Evolutionary conservation across 2,797 vertebrate genomes (phyloP).

Genomic region (Novumbra hubbsi): DNA sequence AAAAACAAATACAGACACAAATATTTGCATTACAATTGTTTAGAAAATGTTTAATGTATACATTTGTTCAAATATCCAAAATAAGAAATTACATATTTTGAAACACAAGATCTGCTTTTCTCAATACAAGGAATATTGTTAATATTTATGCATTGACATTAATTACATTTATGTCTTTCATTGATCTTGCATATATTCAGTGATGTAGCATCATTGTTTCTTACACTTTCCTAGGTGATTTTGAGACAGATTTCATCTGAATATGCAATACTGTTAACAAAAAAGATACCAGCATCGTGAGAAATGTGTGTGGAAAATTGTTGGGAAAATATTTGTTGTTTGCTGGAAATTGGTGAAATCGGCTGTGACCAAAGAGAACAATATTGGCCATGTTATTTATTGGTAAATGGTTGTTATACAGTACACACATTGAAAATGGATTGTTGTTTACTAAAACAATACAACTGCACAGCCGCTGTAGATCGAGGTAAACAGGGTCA

Average conservation of each 20-base stretch:
- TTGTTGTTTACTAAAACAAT: not conserved
- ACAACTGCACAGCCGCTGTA: not conserved
- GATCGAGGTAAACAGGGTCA: slow-evolving; percentile 1
- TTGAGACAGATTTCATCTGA: not conserved
- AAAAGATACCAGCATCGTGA: not conserved
- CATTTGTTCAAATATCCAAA: slow-evolving; percentile 39
- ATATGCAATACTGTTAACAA: not conserved
- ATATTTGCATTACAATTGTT: not conserved
- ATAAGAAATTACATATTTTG: slow-evolving; percentile 15
- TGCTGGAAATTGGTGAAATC: not conserved
- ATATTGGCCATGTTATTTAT: slow-evolving; percentile 10
- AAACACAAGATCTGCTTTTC: not conserved
- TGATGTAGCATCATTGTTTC: not conserved
- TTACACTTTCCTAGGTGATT: not conserved
- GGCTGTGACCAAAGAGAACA: slow-evolving; percentile 29
- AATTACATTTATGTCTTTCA: not conserved
- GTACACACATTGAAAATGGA: not conserved
- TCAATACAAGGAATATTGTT: too few relatives aligned
- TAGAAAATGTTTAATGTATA: slow-evolving; percentile 3
- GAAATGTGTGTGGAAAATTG: not conserved
- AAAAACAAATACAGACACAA: not conserved
- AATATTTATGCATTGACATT: not conserved
- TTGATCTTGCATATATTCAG: not conserved
- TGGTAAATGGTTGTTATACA: not conserved
- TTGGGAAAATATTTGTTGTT: not conserved